A percentile compares a stretch with the other conserved stretches of the same genome.
Conservation (phyloP, 2,888 invertebrate genomes). For the Pseudococcus jackbeardsleyi region DNA sequence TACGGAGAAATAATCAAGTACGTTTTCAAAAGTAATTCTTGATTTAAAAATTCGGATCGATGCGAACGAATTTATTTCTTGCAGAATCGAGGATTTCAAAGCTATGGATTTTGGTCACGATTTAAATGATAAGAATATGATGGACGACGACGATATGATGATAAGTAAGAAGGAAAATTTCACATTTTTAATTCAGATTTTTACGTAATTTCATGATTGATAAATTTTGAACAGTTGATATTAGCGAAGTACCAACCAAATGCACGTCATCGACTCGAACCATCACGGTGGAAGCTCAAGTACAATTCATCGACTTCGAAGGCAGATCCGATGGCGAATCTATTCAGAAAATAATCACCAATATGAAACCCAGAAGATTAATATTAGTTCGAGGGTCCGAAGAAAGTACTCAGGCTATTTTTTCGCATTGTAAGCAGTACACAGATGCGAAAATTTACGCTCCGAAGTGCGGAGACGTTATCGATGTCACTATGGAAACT, state of each 20-base stretch:
- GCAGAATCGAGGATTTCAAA: constrained; percentile 60
- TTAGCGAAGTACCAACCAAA: constrained; percentile 89
- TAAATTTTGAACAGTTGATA: constrained; percentile 70
- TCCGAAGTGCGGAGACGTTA: constrained; percentile 83
- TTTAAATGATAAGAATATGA: constrained; percentile 54
- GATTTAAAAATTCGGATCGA: not conserved
- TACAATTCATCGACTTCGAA: constrained; percentile 97
- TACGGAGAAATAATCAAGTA: constrained; percentile 94
- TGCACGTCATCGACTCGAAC: constrained; percentile 82
- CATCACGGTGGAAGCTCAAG: constrained; percentile 84
- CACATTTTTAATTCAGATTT: not conserved
- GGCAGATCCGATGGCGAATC: constrained; percentile 92
- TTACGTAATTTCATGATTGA: not conserved
- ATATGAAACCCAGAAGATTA: constrained; percentile 84
- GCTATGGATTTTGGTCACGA: constrained; percentile 52
- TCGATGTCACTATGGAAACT: constrained; percentile 97
- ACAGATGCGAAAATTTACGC: constrained; percentile 84
- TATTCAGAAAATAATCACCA: constrained; percentile 83
- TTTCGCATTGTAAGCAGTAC: constrained; percentile 74
- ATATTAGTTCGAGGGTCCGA: constrained; percentile 82
- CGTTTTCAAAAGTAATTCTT: not conserved
- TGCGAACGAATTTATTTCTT: not conserved
- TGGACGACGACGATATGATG: constrained; percentile 54
- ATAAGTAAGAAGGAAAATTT: constrained; percentile 26
- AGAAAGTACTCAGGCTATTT: constrained; percentile 79